Evolutionary conservation across 23 tunicate species (phyloP).

Genomic region (Halocynthia aurantium): DNA sequence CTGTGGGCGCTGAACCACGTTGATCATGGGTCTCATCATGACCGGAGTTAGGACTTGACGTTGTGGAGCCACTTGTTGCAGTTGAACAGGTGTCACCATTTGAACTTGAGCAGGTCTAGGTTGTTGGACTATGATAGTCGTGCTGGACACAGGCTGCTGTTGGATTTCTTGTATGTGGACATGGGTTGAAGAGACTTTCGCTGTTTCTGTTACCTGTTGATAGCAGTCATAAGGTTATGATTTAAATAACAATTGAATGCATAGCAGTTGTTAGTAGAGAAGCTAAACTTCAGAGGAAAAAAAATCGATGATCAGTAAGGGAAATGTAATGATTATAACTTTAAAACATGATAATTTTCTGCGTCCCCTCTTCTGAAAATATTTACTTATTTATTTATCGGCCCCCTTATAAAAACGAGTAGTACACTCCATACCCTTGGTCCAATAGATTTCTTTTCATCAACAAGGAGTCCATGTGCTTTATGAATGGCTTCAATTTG

Average conservation of each 20-base stretch:
- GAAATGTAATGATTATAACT: no score
- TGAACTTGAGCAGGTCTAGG: neutral
- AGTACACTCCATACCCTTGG: conserved; percentile 37
- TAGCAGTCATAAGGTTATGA: no score
- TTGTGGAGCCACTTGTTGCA: conserved; percentile 1
- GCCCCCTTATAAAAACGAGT: no score
- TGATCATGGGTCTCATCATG: conserved; percentile 75
- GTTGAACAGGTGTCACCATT: conserved; percentile 5
- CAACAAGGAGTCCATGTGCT: conserved; percentile 78
- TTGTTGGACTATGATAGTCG: neutral
- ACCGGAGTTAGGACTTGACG: conserved; percentile 48
- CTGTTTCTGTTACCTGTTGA: no score
- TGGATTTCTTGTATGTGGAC: no score
- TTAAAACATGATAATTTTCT: no score
- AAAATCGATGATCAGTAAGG: no score
- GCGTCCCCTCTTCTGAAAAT: no score
- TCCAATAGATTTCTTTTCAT: conserved; percentile 70
- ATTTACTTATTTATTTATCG: no score
- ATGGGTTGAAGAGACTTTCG: no score
- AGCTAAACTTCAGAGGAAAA: no score
- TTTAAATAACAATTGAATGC: no score
- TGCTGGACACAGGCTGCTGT: neutral
- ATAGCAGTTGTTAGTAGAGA: neutral
- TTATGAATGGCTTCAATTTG: conserved; percentile 63
- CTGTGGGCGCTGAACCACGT: conserved; percentile 53